A percentile compares a stretch with the other conserved stretches of the same genome.
These are phyloP conservation scores for Zoroaster sp. DNA, from an alignment of 53 echinoderm and acorn worm genomes.

Conservation along the genomic window DNA sequence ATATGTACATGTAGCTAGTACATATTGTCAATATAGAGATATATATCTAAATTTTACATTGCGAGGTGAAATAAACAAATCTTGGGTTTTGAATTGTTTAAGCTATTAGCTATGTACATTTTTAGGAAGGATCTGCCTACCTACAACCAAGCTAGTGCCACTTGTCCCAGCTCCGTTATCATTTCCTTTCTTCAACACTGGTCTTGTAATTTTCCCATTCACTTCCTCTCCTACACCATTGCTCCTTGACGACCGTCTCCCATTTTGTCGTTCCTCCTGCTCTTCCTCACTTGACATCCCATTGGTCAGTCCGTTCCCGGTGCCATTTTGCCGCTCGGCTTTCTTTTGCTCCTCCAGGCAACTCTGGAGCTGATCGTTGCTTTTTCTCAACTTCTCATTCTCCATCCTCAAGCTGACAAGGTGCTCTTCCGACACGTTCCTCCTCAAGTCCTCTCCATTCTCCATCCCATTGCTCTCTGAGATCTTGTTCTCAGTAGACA, in stretches of 20 bases:
- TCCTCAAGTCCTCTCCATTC: background rate
- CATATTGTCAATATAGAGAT: no score
- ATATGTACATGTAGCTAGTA: no score
- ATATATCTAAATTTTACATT: no score
- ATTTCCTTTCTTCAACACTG: conserved; percentile 32
- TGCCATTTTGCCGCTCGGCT: background rate
- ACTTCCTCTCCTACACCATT: background rate
- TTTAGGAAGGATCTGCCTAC: no score
- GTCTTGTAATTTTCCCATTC: background rate
- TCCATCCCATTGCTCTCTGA: background rate
- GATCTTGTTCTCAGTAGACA: conserved; percentile 15
- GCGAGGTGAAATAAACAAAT: no score
- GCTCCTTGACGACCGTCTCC: conserved; percentile 3
- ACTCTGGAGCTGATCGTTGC: conserved; percentile 46
- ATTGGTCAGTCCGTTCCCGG: conserved; percentile 41
- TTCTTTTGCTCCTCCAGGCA: conserved; percentile 34
- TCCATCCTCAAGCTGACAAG: conserved; percentile 58
- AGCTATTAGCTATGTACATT: no score
- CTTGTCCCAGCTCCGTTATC: conserved; percentile 70
- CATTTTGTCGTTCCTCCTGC: background rate
- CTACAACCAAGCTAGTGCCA: conserved; percentile 79
- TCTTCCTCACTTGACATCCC: conserved; percentile 9
- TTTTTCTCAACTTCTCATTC: conserved; percentile 58
- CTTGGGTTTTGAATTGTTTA: no score
- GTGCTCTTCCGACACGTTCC: conserved; percentile 28